Percentiles rank a stretch among this genome's conserved stretches.
These are phyloP conservation scores for Antheraea assamensis DNA, from an alignment of 2,888 invertebrate species.

Conservation along the genomic window DNA sequence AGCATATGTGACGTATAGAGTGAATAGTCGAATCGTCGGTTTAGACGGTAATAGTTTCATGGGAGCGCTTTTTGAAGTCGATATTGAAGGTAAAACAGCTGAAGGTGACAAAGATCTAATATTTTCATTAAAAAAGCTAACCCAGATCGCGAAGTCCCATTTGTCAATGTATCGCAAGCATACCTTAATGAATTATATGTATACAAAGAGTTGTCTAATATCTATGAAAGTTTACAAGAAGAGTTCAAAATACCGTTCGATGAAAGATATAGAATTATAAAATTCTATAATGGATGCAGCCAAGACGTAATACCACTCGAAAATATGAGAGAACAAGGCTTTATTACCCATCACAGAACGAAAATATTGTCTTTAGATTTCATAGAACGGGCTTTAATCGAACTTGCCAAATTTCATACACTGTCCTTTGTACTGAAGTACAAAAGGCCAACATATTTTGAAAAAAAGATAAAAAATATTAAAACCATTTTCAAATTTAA, in stretches of 20 bases:
- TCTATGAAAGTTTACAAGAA: slow-evolving; percentile 39
- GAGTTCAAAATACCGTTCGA: slow-evolving; percentile 30
- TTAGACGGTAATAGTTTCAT: slow-evolving; percentile 42
- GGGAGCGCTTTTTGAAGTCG: slow-evolving; percentile 40
- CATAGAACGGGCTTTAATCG: slow-evolving; percentile 36
- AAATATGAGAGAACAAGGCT: slow-evolving; percentile 43
- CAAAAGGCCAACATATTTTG: slow-evolving; percentile 29
- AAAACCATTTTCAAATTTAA: slow-evolving; percentile 28
- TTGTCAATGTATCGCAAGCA: slow-evolving; percentile 34
- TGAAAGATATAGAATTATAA: slow-evolving; percentile 34
- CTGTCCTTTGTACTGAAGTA: slow-evolving; percentile 40
- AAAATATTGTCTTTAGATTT: slow-evolving; percentile 39
- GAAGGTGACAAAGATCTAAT: slow-evolving; percentile 40
- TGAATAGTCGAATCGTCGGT: slow-evolving; percentile 29
- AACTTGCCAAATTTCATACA: slow-evolving; percentile 42
- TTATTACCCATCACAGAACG: slow-evolving; percentile 34
- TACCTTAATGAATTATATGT: slow-evolving; percentile 43
- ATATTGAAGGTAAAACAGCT: slow-evolving; percentile 42
- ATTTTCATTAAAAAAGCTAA: slow-evolving; percentile 50
- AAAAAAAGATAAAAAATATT: slow-evolving; percentile 30
- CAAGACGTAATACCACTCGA: slow-evolving; percentile 39
- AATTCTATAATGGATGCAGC: slow-evolving; percentile 33
- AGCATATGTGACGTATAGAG: slow-evolving; percentile 32
- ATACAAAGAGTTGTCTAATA: slow-evolving; percentile 41
- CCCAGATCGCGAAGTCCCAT: slow-evolving; percentile 28